Conservation (phyloP, 1,140 invertebrate genomes). For the Drosophila suzukii region DNA sequence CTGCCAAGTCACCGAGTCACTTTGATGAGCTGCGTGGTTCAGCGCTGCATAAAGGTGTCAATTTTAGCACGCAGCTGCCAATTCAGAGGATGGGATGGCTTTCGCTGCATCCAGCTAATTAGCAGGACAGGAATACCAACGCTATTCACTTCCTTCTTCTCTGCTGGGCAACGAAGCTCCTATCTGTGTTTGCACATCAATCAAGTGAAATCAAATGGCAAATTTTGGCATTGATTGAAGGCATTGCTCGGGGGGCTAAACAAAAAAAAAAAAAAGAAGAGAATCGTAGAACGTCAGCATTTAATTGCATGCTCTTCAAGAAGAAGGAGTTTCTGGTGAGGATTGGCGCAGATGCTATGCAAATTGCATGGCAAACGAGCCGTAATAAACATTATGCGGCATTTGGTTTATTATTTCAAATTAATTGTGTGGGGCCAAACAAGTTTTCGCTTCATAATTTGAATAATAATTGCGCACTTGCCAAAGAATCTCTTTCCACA, state of each 20-base stretch:
- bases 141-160: slow-evolving; percentile 45
- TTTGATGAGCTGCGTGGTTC: slow-evolving; percentile 70
- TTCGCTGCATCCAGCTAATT: slow-evolving; percentile 55
- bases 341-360: slow-evolving; percentile 51
- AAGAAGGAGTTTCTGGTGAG: slow-evolving; percentile 17
- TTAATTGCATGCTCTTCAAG: slow-evolving; percentile 71
- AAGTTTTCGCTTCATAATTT: slow-evolving; percentile 45
- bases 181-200: slow-evolving; percentile 71
- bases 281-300: slow-evolving; percentile 50
- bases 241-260: slow-evolving; percentile 41
- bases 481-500: slow-evolving; percentile 36
- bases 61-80: slow-evolving; percentile 79
- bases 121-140: slow-evolving; percentile 25
- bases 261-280: too few relatives aligned
- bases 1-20: slow-evolving; percentile 66
- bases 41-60: slow-evolving; percentile 78
- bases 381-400: slow-evolving; percentile 68
- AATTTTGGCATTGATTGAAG: slow-evolving; percentile 71
- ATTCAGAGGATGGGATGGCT: slow-evolving; percentile 55
- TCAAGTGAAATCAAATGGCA: slow-evolving; percentile 76
- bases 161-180: background rate
- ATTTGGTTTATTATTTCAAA: slow-evolving; percentile 68
- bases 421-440: slow-evolving; percentile 70
- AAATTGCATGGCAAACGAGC: slow-evolving; percentile 71
- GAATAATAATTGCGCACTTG: slow-evolving; percentile 57